These are phyloP conservation scores for Pachycephus smyrnensis DNA, from an alignment of 2,888 invertebrate genomes.

Conservation along the genomic window DNA sequence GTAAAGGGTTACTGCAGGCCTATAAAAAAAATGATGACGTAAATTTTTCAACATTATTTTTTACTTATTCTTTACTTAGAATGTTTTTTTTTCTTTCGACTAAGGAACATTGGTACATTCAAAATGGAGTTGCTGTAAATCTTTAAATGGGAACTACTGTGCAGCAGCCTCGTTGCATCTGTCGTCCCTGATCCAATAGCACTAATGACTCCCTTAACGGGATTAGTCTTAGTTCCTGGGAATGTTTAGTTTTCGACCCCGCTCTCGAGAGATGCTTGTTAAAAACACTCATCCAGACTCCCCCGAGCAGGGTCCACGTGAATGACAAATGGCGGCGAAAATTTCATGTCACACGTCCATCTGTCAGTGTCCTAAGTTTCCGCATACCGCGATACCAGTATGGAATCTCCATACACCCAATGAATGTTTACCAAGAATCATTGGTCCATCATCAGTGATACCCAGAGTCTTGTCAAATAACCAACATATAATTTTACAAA, in stretches of 20 bases:
- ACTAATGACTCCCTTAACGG: constrained; percentile 6
- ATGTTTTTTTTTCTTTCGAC: background rate
- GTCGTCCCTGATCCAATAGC: background rate
- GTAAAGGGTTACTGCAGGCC: background rate
- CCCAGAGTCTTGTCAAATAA: too few relatives aligned
- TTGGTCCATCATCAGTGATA: too few relatives aligned
- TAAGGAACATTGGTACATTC: background rate
- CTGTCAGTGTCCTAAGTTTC: background rate
- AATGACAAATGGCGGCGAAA: background rate
- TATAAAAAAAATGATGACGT: background rate
- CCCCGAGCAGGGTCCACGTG: background rate
- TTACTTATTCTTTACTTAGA: background rate
- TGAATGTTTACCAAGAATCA: background rate
- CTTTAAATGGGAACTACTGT: background rate
- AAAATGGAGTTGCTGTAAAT: background rate
- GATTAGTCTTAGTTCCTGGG: constrained; percentile 1
- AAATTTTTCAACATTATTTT: background rate
- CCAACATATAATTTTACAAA: too few relatives aligned
- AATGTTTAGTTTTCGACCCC: background rate
- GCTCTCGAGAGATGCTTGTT: background rate
- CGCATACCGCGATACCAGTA: background rate
- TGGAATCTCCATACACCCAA: background rate
- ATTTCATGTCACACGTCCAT: background rate
- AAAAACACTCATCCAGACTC: background rate
- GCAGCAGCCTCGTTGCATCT: background rate